Percentiles rank a stretch among this genome's conserved stretches.
phyloP scores from a whole-genome alignment of 1,140 invertebrate genomes.

The Drosophila pandora region DNA sequence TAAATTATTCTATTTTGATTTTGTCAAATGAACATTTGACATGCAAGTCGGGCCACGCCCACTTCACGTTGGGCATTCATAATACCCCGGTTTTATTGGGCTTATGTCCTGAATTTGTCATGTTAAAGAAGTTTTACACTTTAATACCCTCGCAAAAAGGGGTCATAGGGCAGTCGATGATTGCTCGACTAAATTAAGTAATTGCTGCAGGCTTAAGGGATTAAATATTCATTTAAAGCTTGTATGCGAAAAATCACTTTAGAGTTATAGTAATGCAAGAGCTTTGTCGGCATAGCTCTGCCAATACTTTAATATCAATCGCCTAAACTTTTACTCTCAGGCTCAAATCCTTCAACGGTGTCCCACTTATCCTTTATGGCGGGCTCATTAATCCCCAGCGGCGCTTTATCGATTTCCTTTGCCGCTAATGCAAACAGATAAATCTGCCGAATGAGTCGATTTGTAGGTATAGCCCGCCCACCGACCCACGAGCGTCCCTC shows the following conservation, averaged over 20 bases:
- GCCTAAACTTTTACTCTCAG: conserved; percentile 1
- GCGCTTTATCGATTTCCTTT: conserved; percentile 73
- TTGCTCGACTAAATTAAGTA: not conserved
- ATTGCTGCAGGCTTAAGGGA: not conserved
- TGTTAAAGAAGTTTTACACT: not conserved
- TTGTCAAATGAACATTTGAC: conserved; percentile 63
- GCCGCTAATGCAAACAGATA: conserved; percentile 72
- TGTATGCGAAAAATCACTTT: not conserved
- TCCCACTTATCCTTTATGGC: conserved; percentile 21
- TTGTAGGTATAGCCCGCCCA: conserved; percentile 49
- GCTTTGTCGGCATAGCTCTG: no score
- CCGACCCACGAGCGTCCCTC: not conserved
- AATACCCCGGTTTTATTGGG: conserved; percentile 1
- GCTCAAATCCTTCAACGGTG: conserved; percentile 24
- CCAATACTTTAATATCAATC: not conserved
- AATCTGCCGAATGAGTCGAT: conserved; percentile 76
- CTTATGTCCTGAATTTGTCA: not conserved
- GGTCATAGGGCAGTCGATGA: not conserved
- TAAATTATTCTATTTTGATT: conserved; percentile 78
- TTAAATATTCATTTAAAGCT: not conserved
- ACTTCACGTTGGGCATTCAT: not conserved
- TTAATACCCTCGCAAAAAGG: not conserved
- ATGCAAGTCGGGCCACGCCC: conserved; percentile 50
- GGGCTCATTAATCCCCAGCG: conserved; percentile 36
- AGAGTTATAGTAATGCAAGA: no score